phyloP scores from a whole-genome alignment of 2,113 vertebrate species.

The Urocitellus parryii region DNA sequence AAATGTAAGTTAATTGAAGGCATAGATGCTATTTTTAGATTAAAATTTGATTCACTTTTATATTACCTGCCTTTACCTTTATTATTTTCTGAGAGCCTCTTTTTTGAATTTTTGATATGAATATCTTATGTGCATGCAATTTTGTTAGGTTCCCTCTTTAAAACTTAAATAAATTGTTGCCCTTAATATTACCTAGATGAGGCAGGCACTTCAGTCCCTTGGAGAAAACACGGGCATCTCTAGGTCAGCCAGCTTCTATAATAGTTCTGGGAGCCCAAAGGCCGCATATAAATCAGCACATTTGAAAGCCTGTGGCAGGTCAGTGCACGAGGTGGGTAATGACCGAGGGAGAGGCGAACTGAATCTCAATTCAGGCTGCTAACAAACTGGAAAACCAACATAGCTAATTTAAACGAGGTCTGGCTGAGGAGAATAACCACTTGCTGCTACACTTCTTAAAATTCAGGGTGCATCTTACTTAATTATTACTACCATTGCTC shows the following conservation, averaged over 20 bases:
- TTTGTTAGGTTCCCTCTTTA: constrained; percentile 32
- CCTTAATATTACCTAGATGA: constrained; percentile 53
- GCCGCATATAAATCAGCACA: constrained; percentile 73
- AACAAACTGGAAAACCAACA: constrained; percentile 51
- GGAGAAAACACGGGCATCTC: constrained; percentile 40
- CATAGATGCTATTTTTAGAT: neutral
- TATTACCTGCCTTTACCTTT: neutral
- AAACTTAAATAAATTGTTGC: constrained; percentile 59
- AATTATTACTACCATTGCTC: constrained; percentile 51
- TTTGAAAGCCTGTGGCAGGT: constrained; percentile 62
- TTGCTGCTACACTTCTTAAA: constrained; percentile 49
- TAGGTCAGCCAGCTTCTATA: constrained; percentile 66
- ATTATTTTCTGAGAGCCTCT: constrained; percentile 30
- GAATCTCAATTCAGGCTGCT: constrained; percentile 68
- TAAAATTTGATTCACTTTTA: constrained; percentile 34
- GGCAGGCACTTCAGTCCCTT: constrained; percentile 31
- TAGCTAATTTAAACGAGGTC: constrained; percentile 69
- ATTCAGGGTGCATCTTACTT: constrained; percentile 34
- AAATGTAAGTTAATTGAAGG: constrained; percentile 57
- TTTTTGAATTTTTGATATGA: constrained; percentile 47
- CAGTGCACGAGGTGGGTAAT: constrained; percentile 62
- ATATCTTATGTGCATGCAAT: neutral
- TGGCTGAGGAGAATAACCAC: constrained; percentile 28
- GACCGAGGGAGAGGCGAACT: constrained; percentile 35
- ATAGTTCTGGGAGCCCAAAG: constrained; percentile 74